Conservation (phyloP, 2,113 vertebrate species). For the Notothenia coriiceps region DNA sequence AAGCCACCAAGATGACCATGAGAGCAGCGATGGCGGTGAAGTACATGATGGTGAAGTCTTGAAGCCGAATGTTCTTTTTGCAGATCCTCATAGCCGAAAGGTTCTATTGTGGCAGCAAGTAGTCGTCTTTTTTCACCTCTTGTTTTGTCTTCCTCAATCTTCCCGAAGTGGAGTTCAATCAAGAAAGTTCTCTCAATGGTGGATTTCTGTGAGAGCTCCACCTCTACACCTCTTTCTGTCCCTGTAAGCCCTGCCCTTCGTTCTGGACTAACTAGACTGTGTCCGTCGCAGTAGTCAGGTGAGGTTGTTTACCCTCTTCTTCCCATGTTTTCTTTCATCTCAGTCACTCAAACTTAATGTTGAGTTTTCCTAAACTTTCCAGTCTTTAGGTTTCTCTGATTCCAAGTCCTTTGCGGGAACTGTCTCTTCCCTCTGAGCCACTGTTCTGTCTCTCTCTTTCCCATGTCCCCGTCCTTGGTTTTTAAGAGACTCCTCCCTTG, state of each 20-base stretch:
- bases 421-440: conserved; percentile 42
- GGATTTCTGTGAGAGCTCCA: background rate
- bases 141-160: background rate
- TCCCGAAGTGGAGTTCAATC: conserved; percentile 12
- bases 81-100: conserved; percentile 73
- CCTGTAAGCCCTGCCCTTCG: conserved; percentile 19
- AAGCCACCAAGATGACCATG: conserved; percentile 91
- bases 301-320: conserved; percentile 4
- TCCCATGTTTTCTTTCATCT: conserved; percentile 30
- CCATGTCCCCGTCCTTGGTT: conserved; percentile 38
- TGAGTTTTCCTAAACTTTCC: conserved; percentile 13
- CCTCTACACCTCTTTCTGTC: conserved; percentile 20
- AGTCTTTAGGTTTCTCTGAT: conserved; percentile 17
- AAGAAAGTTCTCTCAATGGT: conserved; percentile 14
- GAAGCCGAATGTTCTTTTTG: conserved; percentile 78
- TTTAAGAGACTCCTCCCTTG: conserved; percentile 76
- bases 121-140: background rate
- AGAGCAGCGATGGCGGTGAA: conserved; percentile 87
- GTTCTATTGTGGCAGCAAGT: background rate
- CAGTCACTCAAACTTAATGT: conserved; percentile 3
- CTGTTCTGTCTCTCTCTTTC: conserved; percentile 67
- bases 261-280: conserved; percentile 14
- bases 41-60: conserved; percentile 92
- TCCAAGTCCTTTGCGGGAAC: conserved; percentile 60
- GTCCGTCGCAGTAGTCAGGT: conserved; percentile 14